Percentiles rank a stretch among this genome's conserved stretches.
Conservation (phyloP, 2,888 invertebrate genomes). For the Mellilla xanthometata region DNA sequence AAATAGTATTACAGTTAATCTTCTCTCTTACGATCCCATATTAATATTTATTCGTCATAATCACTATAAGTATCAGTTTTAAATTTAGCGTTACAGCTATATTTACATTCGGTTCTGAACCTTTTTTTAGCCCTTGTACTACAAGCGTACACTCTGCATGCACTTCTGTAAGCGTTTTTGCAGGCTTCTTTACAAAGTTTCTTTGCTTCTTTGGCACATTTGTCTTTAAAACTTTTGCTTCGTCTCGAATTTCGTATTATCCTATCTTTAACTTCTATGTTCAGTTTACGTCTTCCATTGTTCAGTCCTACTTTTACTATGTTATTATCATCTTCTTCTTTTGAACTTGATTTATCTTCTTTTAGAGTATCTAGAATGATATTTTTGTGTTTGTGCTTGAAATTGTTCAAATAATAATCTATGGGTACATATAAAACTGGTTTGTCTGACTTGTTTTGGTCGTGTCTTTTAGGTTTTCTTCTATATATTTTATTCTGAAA, state of each 20-base stretch:
- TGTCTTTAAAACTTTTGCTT: slow-evolving; percentile 15
- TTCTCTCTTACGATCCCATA: too few species aligned
- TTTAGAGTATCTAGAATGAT: too few species aligned
- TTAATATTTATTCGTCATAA: slow-evolving; percentile 2
- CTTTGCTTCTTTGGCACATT: slow-evolving; percentile 24
- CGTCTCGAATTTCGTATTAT: background rate
- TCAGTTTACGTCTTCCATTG: too few species aligned
- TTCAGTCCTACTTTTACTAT: too few species aligned
- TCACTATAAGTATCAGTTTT: slow-evolving; percentile 19
- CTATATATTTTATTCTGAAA: background rate
- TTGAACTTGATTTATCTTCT: too few species aligned
- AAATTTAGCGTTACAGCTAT: slow-evolving; percentile 40
- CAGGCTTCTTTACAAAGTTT: slow-evolving; percentile 46
- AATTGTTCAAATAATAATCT: too few species aligned
- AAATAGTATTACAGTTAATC: too few species aligned
- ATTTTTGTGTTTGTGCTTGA: too few species aligned
- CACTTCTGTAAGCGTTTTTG: slow-evolving; percentile 30
- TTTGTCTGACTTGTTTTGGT: background rate
- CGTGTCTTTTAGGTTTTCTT: background rate
- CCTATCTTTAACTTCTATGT: too few species aligned
- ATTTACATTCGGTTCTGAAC: slow-evolving; percentile 40
- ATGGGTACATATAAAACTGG: background rate
- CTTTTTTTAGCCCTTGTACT: slow-evolving; percentile 30
- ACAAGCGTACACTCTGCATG: slow-evolving; percentile 35
- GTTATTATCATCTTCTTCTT: too few species aligned